phyloP scores from a whole-genome alignment of 2,113 vertebrate genomes.

The Clarias batrachus region DNA sequence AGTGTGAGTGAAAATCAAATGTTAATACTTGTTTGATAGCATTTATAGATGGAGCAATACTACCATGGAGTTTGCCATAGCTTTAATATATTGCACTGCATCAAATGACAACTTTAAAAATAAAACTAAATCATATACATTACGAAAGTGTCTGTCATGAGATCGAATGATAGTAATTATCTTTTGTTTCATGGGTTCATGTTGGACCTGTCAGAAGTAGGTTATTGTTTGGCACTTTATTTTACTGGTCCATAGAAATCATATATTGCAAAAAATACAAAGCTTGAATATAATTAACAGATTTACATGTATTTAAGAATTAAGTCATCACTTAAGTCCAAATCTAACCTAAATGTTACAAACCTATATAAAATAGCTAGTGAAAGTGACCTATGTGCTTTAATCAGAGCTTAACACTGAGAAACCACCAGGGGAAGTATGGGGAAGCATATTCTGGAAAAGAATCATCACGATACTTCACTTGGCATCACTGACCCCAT shows the following conservation, averaged over 20 bases:
- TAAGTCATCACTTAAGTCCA: neutral
- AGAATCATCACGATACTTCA: conserved; percentile 26
- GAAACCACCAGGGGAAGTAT: conserved; percentile 27
- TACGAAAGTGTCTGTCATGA: neutral
- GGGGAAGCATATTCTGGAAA: conserved; percentile 38
- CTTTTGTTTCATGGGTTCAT: conserved; percentile 13
- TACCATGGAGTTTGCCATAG: neutral
- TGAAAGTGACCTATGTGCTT: conserved; percentile 18
- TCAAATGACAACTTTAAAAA: conserved; percentile 8
- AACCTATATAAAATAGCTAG: conserved; percentile 31
- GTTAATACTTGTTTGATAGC: neutral
- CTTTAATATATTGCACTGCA: neutral
- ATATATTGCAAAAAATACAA: conserved; percentile 26
- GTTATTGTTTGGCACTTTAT: conserved; percentile 46
- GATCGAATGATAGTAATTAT: neutral
- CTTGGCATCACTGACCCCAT: conserved; percentile 37
- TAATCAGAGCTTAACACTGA: conserved; percentile 23
- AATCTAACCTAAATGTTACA: neutral
- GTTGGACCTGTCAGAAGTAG: neutral
- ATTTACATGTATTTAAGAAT: conserved; percentile 22
- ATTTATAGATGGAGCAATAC: conserved; percentile 7
- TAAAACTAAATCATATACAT: neutral
- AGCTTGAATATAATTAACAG: conserved; percentile 23
- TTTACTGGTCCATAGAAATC: conserved; percentile 20
- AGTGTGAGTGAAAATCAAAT: conserved; percentile 14